Conservation (phyloP, 2,797 vertebrate species). For the Pteropus rufus region DNA sequence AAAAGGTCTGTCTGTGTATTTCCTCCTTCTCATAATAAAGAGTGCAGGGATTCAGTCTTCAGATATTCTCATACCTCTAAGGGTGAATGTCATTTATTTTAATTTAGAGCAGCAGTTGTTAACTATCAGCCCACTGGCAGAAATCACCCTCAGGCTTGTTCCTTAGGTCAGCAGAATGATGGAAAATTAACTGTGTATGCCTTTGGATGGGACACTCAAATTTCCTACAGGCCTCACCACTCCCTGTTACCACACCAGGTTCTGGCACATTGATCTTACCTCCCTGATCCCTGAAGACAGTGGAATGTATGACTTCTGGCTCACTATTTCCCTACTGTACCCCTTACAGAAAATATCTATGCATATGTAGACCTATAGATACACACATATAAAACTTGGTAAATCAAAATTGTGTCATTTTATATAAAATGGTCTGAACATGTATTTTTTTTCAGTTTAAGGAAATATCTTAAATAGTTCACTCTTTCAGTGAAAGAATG, state of each 20-base stretch:
- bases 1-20: neutral
- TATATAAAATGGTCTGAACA: neutral
- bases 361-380: neutral
- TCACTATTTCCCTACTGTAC: neutral
- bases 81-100: neutral
- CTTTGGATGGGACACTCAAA: neutral
- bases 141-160: neutral
- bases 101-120: neutral
- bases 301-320: neutral
- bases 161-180: neutral
- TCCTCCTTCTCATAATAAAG: neutral
- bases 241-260: neutral
- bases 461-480: neutral
- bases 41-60: neutral
- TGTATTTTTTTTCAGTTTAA: neutral
- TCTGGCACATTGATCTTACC: neutral
- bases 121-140: neutral
- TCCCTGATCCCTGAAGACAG: neutral
- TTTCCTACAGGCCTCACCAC: too few relatives aligned
- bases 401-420: neutral
- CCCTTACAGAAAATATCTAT: neutral
- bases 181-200: neutral
- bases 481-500: neutral
- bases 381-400: neutral
- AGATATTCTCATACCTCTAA: neutral